Conservation (phyloP, 2,888 invertebrate genomes). For the Apeira syringaria region DNA sequence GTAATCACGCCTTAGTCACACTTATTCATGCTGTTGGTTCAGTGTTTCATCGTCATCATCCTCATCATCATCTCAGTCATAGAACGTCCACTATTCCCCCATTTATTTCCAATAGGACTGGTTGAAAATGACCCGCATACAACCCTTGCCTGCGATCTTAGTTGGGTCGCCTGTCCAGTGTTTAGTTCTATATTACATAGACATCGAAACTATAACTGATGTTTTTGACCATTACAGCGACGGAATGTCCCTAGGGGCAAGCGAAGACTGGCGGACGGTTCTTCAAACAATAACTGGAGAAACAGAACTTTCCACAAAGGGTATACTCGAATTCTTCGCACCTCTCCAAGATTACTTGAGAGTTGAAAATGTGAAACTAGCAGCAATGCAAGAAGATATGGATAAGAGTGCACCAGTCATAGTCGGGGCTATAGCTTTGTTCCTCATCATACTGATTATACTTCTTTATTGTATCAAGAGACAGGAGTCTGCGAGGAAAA, state of each 20-base stretch:
- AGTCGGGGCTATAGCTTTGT: constrained; percentile 61
- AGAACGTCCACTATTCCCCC: too few relatives aligned
- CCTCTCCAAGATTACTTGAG: constrained; percentile 54
- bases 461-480: constrained; percentile 70
- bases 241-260: constrained; percentile 74
- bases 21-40: too few relatives aligned
- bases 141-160: too few relatives aligned
- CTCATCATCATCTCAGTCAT: too few relatives aligned
- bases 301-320: constrained; percentile 65
- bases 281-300: constrained; percentile 68
- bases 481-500: constrained; percentile 51
- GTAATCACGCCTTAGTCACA: too few relatives aligned
- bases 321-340: constrained; percentile 67
- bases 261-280: constrained; percentile 71
- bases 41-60: too few relatives aligned
- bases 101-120: too few relatives aligned
- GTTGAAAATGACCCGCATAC: too few relatives aligned
- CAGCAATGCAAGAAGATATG: constrained; percentile 53
- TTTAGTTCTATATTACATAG: too few relatives aligned
- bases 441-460: constrained; percentile 61
- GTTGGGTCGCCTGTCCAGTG: too few relatives aligned
- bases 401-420: constrained; percentile 67
- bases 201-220: neutral
- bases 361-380: constrained; percentile 54
- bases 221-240: constrained; percentile 49